Base-by-base conservation (phyloP, 2,888 invertebrate species). In the Melangyna quadrimaculata region DNA sequence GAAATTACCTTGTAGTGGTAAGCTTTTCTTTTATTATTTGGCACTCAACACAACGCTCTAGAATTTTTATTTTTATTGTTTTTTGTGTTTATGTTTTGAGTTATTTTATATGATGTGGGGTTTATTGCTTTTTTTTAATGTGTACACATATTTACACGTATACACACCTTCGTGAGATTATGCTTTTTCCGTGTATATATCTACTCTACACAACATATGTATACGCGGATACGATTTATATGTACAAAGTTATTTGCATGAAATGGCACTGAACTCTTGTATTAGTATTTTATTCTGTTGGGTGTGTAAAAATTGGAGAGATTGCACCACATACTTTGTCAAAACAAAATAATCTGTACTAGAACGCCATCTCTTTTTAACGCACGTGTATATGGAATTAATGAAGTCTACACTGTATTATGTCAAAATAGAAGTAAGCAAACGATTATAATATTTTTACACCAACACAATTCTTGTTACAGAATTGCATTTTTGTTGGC, bases 221-320 rank as follows among this genome's bases (percentile, higher is more conserved):
- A 67, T 48, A 12, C 14, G 82, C 61, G 59, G 72, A 67, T 48
- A 12, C 14, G 14, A 8, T 2, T 17, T n/a, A 6, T 40, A 63
- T 71, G 14, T 73, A n/a, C n/a, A n/a, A n/a, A 67, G 73, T 29
- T 77, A 82, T 83, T 77, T 80, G 79, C 79, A 75, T 84, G 65
- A 83, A 83, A 84, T 84, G 75, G 71, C 84, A 79, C 80, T 84
- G 75, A 80, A 84, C 79, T 84, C 80, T 79, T 79, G 73, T 73
- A 69, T 73, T 53, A 51, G 61, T 57, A 40, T 73, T 71, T 59
- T 48, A 24, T 37, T 40, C 65, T 67, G 57, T 48, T n/a, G n/a
- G n/a, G 57, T 65, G 35, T 37, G 19, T 22, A 24, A 12, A 17
- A 40, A 14, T 9, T 48, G 48, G 22, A 19, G 22, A 17, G 10